A percentile compares a stretch with the other conserved stretches of the same genome.
These are phyloP conservation scores for Drosophila neutralis DNA, from an alignment of 2,888 invertebrate species.

Conservation along the genomic window DNA sequence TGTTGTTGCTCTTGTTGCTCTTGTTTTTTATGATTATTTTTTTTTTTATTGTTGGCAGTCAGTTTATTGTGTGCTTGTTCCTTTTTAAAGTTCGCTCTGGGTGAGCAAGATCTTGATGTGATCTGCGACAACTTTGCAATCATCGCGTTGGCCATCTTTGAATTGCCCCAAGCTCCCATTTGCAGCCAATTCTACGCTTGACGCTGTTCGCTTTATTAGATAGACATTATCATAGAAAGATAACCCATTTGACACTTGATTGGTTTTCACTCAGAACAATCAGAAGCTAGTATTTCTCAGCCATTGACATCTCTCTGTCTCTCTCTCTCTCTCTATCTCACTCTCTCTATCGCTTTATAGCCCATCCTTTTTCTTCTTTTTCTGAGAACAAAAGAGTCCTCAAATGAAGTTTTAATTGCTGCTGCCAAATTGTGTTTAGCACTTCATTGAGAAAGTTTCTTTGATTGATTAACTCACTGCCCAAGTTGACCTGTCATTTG, in stretches of 20 bases:
- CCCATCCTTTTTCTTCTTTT: background rate
- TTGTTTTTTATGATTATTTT: background rate
- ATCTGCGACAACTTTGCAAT: conserved; percentile 30
- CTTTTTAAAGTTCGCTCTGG: conserved; percentile 54
- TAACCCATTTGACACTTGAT: conserved; percentile 51
- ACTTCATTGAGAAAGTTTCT: conserved; percentile 16
- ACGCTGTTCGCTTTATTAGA: background rate
- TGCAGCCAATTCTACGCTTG: background rate
- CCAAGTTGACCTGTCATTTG: background rate
- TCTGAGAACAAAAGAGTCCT: background rate
- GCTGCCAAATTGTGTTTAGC: conserved; percentile 12
- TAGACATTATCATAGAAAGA: background rate
- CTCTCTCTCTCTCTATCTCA: background rate
- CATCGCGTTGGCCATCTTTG: conserved; percentile 52
- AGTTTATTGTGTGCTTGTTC: conserved; percentile 25
- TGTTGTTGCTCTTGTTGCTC: conserved; percentile 14
- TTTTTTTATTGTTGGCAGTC: conserved; percentile 14
- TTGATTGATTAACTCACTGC: conserved; percentile 10
- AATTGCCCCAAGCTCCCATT: background rate
- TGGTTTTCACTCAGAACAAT: conserved; percentile 32
- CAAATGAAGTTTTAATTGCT: background rate
- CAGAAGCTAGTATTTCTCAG: conserved; percentile 11
- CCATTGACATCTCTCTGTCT: background rate
- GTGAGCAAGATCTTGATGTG: conserved; percentile 48
- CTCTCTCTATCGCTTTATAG: background rate